Evolutionary conservation across 1,140 invertebrate species (phyloP), one percentile per base, ranked within the genome.

Genomic region (Limonius californicus): DNA sequence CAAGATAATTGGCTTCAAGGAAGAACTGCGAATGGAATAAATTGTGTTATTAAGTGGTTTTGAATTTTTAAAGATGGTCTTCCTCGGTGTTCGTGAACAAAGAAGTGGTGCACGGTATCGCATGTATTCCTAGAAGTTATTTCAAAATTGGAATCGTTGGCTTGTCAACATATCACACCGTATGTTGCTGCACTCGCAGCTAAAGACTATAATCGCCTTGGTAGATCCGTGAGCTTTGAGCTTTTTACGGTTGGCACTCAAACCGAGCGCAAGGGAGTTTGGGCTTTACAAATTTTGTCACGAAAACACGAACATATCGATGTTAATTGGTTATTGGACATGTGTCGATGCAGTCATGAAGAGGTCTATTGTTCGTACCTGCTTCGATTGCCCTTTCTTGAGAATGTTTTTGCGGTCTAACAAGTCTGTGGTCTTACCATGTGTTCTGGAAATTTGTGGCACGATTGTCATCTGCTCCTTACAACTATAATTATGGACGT

Each of bases 101-200:
- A 39, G n/a, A 39, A 39, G 35, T 12, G 35, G 35, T 39, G n/a
- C 35, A 39, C 35, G n/a, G 20, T 54, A 64, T 68, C 60, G 66
- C 69, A 67, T 70, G 69, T 62, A 70, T 68, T 68, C 55, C 62
- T 43, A 55, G 59, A 58, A 63, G 64, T 70, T 66, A 62, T 61
- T 65, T 64, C 65, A 61, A 67, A 67, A 66, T 62, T 45, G 54
- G 50, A 71, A 64, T 67, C 66, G 54, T 68, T 69, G 61, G 65
- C 65, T 70, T 71, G 71, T 73, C 72, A 73, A 72, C 72, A 72
- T 72, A 70, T 73, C 72, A 73, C 54, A 59, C 72, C 70, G 67
- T 72, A 69, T 72, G 72, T 73, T 61, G 68, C 32, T 56, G 35
- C 7, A 53, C 14, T 21, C 1, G 35, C 1, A 12, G 1, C 4